Percentiles rank a stretch among this genome's conserved stretches.
phyloP scores from a whole-genome alignment of 1,140 invertebrate genomes.

The Drosophila sp. region DNA sequence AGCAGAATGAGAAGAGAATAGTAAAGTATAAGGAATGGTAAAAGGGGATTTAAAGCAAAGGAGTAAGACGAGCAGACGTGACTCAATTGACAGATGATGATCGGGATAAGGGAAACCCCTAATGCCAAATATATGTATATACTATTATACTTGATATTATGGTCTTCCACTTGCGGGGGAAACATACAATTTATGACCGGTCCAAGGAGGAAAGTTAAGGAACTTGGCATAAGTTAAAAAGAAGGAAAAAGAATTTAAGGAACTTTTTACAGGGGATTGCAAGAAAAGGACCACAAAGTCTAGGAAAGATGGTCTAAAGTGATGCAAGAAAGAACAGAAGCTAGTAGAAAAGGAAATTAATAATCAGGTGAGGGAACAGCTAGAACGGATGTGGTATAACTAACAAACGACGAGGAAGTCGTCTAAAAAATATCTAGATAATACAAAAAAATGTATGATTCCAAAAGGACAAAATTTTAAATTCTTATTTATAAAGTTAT shows the following conservation, averaged over 20 bases:
- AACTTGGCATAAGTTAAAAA: too few species aligned
- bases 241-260: neutral
- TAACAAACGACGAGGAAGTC: too few species aligned
- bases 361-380: neutral
- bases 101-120: conserved; percentile 3
- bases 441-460: too few species aligned
- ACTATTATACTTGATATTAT: neutral
- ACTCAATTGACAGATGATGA: conserved; percentile 28
- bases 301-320: neutral
- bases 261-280: conserved; percentile 1
- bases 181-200: neutral
- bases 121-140: conserved; percentile 9
- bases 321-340: neutral
- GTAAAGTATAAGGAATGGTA: too few species aligned
- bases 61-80: conserved; percentile 20
- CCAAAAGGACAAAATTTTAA: too few species aligned
- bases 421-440: too few species aligned
- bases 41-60: neutral
- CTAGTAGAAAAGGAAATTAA: neutral
- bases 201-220: neutral
- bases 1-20: neutral
- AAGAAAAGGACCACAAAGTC: neutral
- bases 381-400: too few species aligned
- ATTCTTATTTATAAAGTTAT: too few species aligned
- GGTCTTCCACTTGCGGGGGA: too few species aligned